Evolutionary conservation across 2,888 invertebrate genomes (phyloP).

Genomic region (Lasioglossum figueresi): DNA sequence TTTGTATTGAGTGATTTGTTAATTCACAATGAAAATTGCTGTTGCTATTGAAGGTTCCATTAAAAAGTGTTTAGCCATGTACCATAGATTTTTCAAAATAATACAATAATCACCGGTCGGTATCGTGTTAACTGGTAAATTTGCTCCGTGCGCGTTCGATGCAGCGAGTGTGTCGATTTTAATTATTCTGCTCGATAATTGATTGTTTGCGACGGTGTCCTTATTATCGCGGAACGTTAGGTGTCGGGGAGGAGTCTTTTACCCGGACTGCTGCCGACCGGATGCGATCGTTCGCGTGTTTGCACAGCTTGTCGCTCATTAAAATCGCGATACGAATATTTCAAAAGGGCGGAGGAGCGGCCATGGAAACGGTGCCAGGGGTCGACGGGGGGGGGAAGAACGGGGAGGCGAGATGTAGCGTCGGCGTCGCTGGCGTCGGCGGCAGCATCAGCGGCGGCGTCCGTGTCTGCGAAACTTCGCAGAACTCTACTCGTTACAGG

Average conservation of each 20-base stretch:
- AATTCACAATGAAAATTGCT: too few species aligned
- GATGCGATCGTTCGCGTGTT: constrained; percentile 44
- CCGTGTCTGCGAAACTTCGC: constrained; percentile 64
- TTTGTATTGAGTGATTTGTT: too few species aligned
- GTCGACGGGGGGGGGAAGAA: neutral
- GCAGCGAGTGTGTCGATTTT: constrained; percentile 23
- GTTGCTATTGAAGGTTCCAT: too few species aligned
- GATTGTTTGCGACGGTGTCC: constrained; percentile 39
- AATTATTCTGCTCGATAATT: constrained; percentile 39
- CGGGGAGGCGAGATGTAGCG: neutral
- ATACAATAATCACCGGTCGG: too few species aligned
- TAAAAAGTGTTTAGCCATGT: too few species aligned
- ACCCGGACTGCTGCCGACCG: neutral
- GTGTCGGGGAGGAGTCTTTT: neutral
- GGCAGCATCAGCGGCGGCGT: constrained; percentile 46
- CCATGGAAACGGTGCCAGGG: neutral
- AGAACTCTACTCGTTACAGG: constrained; percentile 69
- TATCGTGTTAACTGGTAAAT: too few species aligned
- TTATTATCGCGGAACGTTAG: constrained; percentile 38
- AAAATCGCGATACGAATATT: constrained; percentile 73
- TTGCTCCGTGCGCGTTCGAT: neutral
- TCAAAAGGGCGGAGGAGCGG: constrained; percentile 41
- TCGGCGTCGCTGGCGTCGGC: neutral
- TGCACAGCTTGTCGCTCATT: constrained; percentile 74
- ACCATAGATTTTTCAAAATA: too few species aligned